These are phyloP conservation scores for Lordiphosa stackelbergi DNA, from an alignment of 1,140 invertebrate species.

Conservation along the genomic window DNA sequence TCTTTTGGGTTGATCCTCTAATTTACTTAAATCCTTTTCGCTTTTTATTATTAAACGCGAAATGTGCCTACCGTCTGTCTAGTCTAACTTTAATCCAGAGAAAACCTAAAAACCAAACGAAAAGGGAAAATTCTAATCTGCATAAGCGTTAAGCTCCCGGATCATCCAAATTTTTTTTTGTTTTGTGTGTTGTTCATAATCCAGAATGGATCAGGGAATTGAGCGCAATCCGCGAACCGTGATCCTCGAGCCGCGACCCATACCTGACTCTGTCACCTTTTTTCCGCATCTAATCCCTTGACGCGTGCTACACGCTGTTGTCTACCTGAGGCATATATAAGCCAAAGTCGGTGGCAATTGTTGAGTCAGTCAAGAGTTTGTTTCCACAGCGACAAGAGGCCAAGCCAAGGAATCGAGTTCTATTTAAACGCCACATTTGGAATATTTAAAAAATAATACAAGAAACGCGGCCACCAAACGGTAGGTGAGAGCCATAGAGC, in stretches of 20 bases:
- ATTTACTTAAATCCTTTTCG: slow-evolving; percentile 67
- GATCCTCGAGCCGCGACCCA: slow-evolving; percentile 18
- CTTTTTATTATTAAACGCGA: slow-evolving; percentile 63
- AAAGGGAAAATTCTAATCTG: slow-evolving; percentile 16
- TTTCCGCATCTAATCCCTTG: slow-evolving; percentile 54
- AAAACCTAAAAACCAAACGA: slow-evolving; percentile 19
- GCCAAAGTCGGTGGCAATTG: slow-evolving; percentile 24
- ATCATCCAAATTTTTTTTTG: slow-evolving; percentile 14
- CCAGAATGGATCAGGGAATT: slow-evolving; percentile 64
- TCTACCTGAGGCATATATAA: slow-evolving; percentile 62
- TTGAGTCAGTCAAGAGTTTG: slow-evolving; percentile 52
- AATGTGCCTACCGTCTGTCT: slow-evolving; percentile 16
- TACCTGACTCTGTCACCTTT: slow-evolving; percentile 59
- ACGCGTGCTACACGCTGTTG: slow-evolving; percentile 40
- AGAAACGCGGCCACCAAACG: slow-evolving; percentile 28
- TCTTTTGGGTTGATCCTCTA: slow-evolving; percentile 20
- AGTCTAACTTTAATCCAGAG: slow-evolving; percentile 30
- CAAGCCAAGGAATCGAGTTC: slow-evolving; percentile 1
- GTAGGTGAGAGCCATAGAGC: slow-evolving; percentile 31
- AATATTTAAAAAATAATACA: slow-evolving; percentile 22
- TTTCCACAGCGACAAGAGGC: slow-evolving; percentile 39
- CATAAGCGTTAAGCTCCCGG: slow-evolving; percentile 41
- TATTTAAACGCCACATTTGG: slow-evolving; percentile 21
- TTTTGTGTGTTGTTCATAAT: slow-evolving; percentile 41
- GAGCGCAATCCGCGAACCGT: slow-evolving; percentile 26